Conservation (phyloP, 2,888 invertebrate species). For the Stenolophus ochropezus region DNA sequence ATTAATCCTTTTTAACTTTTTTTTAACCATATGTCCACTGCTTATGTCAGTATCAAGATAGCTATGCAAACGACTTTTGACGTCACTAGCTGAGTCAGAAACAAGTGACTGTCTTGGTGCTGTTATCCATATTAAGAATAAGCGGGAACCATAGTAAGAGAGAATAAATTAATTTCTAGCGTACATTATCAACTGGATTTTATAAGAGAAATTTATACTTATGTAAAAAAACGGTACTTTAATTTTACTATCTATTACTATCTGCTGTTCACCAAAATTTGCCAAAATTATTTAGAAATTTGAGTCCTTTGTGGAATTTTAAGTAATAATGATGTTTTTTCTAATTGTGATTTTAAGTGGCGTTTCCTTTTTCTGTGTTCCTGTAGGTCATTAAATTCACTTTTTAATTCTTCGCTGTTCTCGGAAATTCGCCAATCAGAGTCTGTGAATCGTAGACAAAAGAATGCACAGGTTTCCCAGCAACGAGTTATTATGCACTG, state of each 20-base stretch:
- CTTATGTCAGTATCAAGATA: conserved; percentile 3
- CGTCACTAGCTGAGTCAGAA: conserved; percentile 4
- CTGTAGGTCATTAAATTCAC: not conserved
- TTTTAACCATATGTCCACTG: not conserved
- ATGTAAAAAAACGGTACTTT: not conserved
- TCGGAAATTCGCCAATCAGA: not conserved
- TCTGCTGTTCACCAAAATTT: no score
- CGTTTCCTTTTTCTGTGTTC: no score
- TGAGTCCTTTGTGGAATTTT: no score
- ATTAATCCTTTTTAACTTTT: not conserved
- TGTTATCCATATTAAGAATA: conserved; percentile 20
- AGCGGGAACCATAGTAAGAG: not conserved
- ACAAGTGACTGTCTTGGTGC: not conserved
- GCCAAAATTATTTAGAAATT: no score
- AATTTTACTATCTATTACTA: no score
- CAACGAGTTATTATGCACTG: not conserved
- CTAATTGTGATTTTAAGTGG: no score
- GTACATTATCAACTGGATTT: not conserved
- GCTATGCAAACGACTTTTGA: conserved; percentile 10
- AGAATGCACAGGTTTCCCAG: not conserved
- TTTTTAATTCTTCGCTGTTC: not conserved
- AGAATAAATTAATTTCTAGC: not conserved
- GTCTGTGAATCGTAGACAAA: not conserved
- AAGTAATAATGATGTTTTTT: no score
- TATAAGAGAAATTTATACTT: not conserved